Evolutionary conservation across 2,113 vertebrate species (phyloP).

Genomic region (Oreochromis tanganicae): DNA sequence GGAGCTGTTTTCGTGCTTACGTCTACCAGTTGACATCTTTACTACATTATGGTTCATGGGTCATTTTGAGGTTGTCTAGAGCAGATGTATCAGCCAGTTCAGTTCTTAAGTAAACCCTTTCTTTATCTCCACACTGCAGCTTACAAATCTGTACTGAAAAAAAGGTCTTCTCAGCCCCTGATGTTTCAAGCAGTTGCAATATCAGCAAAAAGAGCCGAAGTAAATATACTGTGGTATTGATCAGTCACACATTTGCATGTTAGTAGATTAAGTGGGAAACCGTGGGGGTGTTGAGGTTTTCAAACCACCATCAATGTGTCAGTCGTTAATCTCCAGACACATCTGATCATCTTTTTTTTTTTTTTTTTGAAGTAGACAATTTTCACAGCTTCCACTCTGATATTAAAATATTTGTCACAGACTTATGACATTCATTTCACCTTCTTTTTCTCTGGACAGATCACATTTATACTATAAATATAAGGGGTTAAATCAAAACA

Average conservation of each 20-base stretch:
- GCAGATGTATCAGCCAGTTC: neutral
- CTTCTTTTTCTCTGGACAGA: neutral
- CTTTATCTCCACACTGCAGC: constrained; percentile 27
- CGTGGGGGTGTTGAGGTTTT: constrained; percentile 16
- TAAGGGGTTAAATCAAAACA: neutral
- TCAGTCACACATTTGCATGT: constrained; percentile 46
- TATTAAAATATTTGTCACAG: neutral
- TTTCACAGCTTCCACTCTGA: neutral
- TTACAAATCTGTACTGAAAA: neutral
- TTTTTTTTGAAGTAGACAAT: neutral
- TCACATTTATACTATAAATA: neutral
- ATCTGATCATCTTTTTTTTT: neutral
- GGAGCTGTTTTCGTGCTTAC: neutral
- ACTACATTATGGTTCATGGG: constrained; percentile 28
- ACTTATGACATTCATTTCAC: neutral
- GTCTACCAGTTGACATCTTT: constrained; percentile 26
- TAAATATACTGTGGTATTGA: constrained; percentile 58
- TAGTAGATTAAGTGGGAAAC: constrained; percentile 45
- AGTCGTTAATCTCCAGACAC: constrained; percentile 22
- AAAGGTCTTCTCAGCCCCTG: neutral
- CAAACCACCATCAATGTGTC: constrained; percentile 10
- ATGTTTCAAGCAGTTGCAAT: constrained; percentile 28
- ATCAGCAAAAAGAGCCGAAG: constrained; percentile 47
- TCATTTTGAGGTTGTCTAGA: constrained; percentile 20
- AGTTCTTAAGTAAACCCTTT: neutral